Evolutionary conservation across 2,797 vertebrate genomes (phyloP), one percentile per base, ranked within the genome.

Genomic region (Melanotaenia boesemani): DNA sequence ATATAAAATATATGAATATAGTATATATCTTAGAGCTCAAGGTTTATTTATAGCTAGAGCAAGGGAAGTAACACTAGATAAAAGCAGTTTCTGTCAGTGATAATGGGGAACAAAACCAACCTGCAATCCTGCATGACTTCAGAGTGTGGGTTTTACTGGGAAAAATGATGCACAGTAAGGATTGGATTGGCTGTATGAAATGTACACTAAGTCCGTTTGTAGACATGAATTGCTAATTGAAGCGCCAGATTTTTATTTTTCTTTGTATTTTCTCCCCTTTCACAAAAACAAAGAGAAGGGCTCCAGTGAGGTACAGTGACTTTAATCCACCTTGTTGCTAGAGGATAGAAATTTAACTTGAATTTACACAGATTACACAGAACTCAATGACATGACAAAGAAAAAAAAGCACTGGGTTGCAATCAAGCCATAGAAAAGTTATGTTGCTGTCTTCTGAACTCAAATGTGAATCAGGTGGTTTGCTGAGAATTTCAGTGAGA

Each of bases 11-110:
- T 95, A 95, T 94, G 92, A 95, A 92, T 94, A 95, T 94, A 95
- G 93, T 95, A 95, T 95, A 94, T 95, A 95, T 94, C 92, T 95
- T 95, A 95, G 95, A 95, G 91, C 92, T 95, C 94, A 94, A 95
- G 94, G 94, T 95, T 95, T 94, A 94, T 94, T 95, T 93, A 92
- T 95, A 95, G 94, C 92, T 95, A 95, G 94, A 94, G 90, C 94
- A 94, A 93, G 92, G 90, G 83, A 91, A 90, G 86, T 94, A 93
- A 89, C 90, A 93, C 90, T 94, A 92, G 92, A 94, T 93, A 92
- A 91, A 93, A 93, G 87, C 92, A 81, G 86, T 93, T 93, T 94
- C 87, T 93, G 88, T 94, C 92, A 92, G 90, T 95, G 93, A 92
- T 89, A 90, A 91, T 89, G 90, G 89, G 87, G 85, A 93, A 92